These are phyloP conservation scores for Porites evermanni DNA, from an alignment of 92 coral and sea anemone genomes.

Conservation along the genomic window DNA sequence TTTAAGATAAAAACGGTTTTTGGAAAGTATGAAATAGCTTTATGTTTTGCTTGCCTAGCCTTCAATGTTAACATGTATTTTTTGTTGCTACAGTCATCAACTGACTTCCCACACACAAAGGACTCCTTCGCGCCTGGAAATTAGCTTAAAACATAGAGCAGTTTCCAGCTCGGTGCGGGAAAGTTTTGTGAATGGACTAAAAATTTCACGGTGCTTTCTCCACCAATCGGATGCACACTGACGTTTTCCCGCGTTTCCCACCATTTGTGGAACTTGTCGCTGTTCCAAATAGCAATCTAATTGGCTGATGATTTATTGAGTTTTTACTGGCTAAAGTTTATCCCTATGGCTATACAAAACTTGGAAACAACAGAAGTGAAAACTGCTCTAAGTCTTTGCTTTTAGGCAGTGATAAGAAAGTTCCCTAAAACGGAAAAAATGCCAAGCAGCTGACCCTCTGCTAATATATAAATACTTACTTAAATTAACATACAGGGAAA, in stretches of 20 bases:
- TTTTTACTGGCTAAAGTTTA: no score
- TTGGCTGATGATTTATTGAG: no score
- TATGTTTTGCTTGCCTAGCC: slow-evolving; percentile 42
- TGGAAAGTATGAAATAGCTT: background rate
- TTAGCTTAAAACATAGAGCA: slow-evolving; percentile 13
- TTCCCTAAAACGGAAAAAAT: slow-evolving; percentile 80
- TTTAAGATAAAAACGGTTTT: background rate
- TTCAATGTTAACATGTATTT: slow-evolving; percentile 7
- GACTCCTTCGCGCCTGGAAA: background rate
- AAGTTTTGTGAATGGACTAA: no score
- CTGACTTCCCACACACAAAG: slow-evolving; percentile 19
- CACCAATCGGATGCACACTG: no score
- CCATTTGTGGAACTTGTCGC: no score
- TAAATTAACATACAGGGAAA: slow-evolving; percentile 21
- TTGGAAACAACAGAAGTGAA: no score
- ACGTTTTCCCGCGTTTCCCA: no score
- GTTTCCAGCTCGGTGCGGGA: no score
- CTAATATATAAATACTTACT: slow-evolving; percentile 35
- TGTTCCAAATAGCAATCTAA: no score
- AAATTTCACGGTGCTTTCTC: no score
- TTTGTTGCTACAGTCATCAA: background rate
- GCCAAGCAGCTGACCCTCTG: slow-evolving; percentile 50
- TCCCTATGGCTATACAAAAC: no score
- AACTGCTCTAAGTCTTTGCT: background rate
- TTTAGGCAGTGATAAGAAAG: slow-evolving; percentile 15